phyloP scores from a whole-genome alignment of 2,888 invertebrate species.

The Diarsia rubi region DNA sequence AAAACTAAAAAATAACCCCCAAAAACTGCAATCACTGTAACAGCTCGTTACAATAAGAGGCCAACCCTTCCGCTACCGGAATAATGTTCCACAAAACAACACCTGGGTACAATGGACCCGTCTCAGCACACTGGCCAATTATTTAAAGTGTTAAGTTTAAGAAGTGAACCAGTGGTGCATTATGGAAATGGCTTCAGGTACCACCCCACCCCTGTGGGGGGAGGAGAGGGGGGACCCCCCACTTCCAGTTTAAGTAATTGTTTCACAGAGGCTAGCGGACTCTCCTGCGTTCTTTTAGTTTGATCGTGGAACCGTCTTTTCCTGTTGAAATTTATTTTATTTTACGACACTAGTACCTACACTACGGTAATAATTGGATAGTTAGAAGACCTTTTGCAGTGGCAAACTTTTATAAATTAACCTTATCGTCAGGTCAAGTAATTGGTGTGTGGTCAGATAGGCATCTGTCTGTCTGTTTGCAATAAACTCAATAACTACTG shows the following conservation, averaged over 20 bases:
- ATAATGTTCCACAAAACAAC: conserved; percentile 53
- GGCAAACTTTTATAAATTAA: neutral
- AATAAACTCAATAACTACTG: too few species aligned
- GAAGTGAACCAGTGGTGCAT: conserved; percentile 79
- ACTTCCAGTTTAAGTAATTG: conserved; percentile 76
- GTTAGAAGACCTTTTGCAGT: neutral
- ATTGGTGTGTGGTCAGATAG: neutral
- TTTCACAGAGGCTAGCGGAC: conserved; percentile 70
- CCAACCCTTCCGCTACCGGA: conserved; percentile 60
- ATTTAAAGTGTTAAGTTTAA: conserved; percentile 87
- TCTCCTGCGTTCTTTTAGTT: conserved; percentile 53
- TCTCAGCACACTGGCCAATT: conserved; percentile 74
- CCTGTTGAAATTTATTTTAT: conserved; percentile 25
- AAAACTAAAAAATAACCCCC: neutral
- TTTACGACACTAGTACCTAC: conserved; percentile 2
- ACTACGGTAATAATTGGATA: conserved; percentile 31
- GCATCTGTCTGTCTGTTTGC: neutral
- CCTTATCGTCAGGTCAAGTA: neutral
- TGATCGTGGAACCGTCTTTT: conserved; percentile 52
- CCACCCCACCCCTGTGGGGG: conserved; percentile 52
- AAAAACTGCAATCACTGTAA: conserved; percentile 59
- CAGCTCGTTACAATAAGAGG: conserved; percentile 49
- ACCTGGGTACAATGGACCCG: conserved; percentile 65
- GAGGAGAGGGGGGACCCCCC: conserved; percentile 30
- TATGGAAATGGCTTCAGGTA: conserved; percentile 84